phyloP scores from a whole-genome alignment of 2,888 invertebrate species.

The Anodontia alba region DNA sequence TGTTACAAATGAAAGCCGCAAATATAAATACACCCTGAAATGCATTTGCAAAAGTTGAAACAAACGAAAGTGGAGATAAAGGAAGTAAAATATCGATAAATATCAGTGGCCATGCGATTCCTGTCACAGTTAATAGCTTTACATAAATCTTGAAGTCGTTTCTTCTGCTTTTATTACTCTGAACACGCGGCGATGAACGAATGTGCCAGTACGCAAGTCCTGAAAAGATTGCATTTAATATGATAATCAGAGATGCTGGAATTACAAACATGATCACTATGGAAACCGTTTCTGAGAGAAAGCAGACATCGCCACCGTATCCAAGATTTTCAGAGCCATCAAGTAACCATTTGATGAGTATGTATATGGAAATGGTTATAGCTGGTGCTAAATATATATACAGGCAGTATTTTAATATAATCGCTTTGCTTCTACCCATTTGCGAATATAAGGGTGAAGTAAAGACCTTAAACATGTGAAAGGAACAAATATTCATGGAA shows the following conservation, averaged over 20 bases:
- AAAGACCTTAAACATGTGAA: slow-evolving; percentile 65
- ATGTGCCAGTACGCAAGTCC: slow-evolving; percentile 58
- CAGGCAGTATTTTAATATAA: background rate
- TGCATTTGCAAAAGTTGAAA: slow-evolving; percentile 64
- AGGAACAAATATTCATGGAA: slow-evolving; percentile 64
- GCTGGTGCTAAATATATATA: background rate
- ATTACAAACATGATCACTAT: slow-evolving; percentile 58
- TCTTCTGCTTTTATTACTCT: slow-evolving; percentile 21
- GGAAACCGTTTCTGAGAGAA: slow-evolving; percentile 30
- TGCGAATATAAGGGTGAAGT: background rate
- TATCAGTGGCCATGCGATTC: slow-evolving; percentile 69
- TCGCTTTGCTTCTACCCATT: background rate
- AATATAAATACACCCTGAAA: slow-evolving; percentile 72
- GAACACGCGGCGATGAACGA: slow-evolving; percentile 30
- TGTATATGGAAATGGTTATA: background rate
- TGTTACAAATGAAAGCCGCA: slow-evolving; percentile 65
- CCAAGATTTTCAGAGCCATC: slow-evolving; percentile 23
- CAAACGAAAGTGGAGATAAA: slow-evolving; percentile 56
- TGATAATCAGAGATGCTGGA: slow-evolving; percentile 58
- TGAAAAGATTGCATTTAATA: slow-evolving; percentile 63
- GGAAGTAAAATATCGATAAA: slow-evolving; percentile 66
- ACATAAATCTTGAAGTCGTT: slow-evolving; percentile 62
- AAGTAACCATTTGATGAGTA: background rate
- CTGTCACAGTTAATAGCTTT: slow-evolving; percentile 70
- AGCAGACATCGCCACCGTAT: slow-evolving; percentile 49